Evolutionary conservation across 2,113 vertebrate species (phyloP).

Genomic region (Hassar affinis): DNA sequence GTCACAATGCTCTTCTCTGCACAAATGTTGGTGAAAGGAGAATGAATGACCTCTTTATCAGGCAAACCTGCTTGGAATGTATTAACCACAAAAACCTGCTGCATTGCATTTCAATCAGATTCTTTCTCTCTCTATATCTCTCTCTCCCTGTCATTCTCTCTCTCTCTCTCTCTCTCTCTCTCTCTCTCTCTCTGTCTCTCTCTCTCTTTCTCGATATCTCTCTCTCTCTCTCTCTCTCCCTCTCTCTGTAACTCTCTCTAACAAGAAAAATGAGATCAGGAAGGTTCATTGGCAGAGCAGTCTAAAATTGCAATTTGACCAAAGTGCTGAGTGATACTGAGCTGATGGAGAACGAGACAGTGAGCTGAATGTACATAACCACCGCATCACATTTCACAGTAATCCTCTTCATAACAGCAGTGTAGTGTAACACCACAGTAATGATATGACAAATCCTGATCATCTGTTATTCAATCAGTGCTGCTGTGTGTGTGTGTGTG

Average conservation of each 20-base stretch:
- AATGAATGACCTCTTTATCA: constrained; percentile 52
- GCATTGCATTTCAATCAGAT: constrained; percentile 43
- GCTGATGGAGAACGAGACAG: not conserved
- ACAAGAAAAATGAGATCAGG: constrained; percentile 9
- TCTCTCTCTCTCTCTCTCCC: not conserved
- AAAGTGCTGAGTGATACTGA: not conserved
- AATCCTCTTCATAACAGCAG: not conserved
- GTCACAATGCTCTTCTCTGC: constrained; percentile 37
- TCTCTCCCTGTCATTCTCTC: too few species aligned
- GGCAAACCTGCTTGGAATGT: constrained; percentile 45
- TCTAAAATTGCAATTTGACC: not conserved
- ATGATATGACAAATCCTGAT: constrained; percentile 18
- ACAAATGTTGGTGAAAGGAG: constrained; percentile 38
- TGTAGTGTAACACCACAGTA: not conserved
- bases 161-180: constrained; percentile 13
- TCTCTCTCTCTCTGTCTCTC: not conserved
- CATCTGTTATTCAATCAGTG: constrained; percentile 14
- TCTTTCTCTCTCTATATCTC: constrained; percentile 32
- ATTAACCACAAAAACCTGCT: constrained; percentile 42
- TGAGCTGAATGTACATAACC: not conserved
- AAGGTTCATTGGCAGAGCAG: not conserved
- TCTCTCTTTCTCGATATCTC: not conserved
- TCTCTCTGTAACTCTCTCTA: too few species aligned
- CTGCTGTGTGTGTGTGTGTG: not conserved
- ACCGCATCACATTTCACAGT: not conserved